Evolutionary conservation across 2,113 vertebrate species (phyloP).

Genomic region (Tautogolabrus adspersus): DNA sequence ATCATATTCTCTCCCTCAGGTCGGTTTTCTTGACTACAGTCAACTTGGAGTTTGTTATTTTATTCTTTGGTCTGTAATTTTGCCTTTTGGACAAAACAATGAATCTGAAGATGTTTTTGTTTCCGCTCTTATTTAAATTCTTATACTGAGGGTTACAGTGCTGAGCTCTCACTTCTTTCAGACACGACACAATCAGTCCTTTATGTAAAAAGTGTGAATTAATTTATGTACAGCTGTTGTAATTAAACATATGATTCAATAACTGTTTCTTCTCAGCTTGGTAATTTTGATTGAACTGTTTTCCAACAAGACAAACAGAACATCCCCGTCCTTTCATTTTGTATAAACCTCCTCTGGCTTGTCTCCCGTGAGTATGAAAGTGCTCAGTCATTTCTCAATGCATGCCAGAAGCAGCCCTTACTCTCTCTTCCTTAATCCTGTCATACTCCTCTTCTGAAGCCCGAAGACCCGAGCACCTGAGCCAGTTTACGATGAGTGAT

Average conservation of each 20-base stretch:
- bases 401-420: not conserved
- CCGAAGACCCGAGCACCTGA: not conserved
- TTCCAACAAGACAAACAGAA: not conserved
- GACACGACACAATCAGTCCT: not conserved
- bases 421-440: constrained; percentile 12
- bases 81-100: no score
- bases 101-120: no score
- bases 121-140: no score
- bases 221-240: not conserved
- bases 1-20: no score
- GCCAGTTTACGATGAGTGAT: constrained; percentile 14
- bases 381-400: constrained; percentile 17
- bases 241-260: not conserved
- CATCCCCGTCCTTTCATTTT: not conserved
- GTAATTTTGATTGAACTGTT: not conserved
- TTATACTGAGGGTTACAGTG: no score
- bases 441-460: constrained; percentile 17
- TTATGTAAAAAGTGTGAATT: not conserved
- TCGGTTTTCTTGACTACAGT: no score
- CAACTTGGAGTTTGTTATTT: no score
- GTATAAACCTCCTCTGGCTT: not conserved
- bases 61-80: no score
- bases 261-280: not conserved
- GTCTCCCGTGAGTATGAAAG: not conserved
- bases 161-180: not conserved